Percentiles rank a stretch among this genome's conserved stretches.
Evolutionary conservation across 2,888 invertebrate species (phyloP).

Genomic region (Drosophila eohydei): DNA sequence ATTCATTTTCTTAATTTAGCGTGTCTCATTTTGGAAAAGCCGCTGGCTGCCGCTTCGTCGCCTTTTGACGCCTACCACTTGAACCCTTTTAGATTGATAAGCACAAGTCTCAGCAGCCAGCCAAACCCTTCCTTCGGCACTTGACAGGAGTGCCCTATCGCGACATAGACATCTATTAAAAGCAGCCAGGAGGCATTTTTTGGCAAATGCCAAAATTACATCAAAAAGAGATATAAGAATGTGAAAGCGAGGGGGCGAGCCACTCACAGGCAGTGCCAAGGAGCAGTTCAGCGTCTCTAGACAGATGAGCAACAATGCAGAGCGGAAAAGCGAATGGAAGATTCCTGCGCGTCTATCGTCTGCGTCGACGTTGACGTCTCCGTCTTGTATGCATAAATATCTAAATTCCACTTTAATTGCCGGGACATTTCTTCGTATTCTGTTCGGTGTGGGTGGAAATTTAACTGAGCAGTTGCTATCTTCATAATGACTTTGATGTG

Average conservation of each 20-base stretch:
- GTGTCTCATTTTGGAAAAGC: conserved; percentile 65
- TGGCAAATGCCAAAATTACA: conserved; percentile 79
- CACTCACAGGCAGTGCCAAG: conserved; percentile 8
- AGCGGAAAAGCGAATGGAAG: conserved; percentile 28
- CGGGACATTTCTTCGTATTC: conserved; percentile 38
- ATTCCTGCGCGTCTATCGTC: conserved; percentile 50
- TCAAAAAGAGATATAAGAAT: conserved; percentile 73
- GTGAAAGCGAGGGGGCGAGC: conserved; percentile 30
- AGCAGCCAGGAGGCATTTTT: conserved; percentile 62
- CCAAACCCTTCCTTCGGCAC: conserved; percentile 10
- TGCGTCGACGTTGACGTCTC: not conserved
- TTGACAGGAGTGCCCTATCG: conserved; percentile 47
- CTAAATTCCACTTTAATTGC: conserved; percentile 66
- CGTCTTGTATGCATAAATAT: conserved; percentile 62
- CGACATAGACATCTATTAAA: conserved; percentile 64
- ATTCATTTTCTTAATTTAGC: conserved; percentile 74
- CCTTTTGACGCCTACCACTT: conserved; percentile 58
- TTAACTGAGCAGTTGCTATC: conserved; percentile 62
- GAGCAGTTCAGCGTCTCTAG: conserved; percentile 40
- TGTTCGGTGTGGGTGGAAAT: conserved; percentile 9
- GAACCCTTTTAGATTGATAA: conserved; percentile 33
- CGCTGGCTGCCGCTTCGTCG: conserved; percentile 55
- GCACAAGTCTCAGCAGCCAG: not conserved
- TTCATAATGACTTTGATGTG: conserved; percentile 78
- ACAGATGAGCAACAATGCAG: conserved; percentile 43